Conservation (phyloP, 37 sponge, comb jelly and placozoan genomes). For the Trichoplax adhaerens region DNA sequence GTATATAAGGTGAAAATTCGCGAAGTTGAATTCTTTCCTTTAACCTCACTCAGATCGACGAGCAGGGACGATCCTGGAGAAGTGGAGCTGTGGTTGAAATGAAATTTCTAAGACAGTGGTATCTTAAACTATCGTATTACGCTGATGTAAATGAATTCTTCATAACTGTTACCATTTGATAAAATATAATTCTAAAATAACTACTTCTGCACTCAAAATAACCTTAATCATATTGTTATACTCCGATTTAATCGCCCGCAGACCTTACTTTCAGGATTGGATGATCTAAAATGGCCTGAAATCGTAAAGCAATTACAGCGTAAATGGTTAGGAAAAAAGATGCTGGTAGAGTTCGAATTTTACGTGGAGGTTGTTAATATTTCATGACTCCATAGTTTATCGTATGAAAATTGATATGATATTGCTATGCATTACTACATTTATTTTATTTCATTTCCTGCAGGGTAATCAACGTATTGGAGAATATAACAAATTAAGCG, state of each 20-base stretch:
- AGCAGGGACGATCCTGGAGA: constrained; percentile 56
- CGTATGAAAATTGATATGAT: too few species aligned
- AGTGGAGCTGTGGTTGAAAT: constrained; percentile 63
- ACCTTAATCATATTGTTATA: too few species aligned
- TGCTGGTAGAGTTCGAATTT: constrained; percentile 55
- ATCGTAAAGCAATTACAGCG: constrained; percentile 43
- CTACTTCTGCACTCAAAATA: too few species aligned
- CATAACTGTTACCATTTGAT: too few species aligned
- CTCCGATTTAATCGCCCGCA: not conserved
- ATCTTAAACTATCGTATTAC: constrained; percentile 51
- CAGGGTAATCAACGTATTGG: too few species aligned
- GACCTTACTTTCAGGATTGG: constrained; percentile 42
- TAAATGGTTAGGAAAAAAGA: constrained; percentile 54
- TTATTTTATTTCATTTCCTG: too few species aligned
- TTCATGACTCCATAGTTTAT: too few species aligned
- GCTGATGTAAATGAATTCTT: constrained; percentile 22
- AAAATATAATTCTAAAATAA: too few species aligned
- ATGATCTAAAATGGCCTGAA: constrained; percentile 57
- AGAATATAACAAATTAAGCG: too few species aligned
- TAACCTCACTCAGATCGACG: constrained; percentile 29
- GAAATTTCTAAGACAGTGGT: constrained; percentile 57
- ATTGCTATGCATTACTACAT: too few species aligned
- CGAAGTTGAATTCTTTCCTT: too few species aligned
- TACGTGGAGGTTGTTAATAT: constrained; percentile 3
- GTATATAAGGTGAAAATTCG: too few species aligned